Base-by-base conservation (phyloP, 2,797 vertebrate genomes). In the Falco novaeseelandiae region DNA sequence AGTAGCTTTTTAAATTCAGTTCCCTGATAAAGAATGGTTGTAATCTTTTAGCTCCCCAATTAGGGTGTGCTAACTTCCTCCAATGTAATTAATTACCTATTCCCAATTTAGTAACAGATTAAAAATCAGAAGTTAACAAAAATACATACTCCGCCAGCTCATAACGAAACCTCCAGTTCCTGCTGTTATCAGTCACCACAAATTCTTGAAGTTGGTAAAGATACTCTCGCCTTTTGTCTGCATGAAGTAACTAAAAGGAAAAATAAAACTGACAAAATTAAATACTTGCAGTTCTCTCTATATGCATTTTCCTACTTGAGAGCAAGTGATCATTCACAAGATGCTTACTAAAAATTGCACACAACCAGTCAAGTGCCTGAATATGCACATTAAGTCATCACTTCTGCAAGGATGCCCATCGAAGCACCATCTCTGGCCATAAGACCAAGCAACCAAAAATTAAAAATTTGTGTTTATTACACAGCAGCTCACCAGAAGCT, bases 141-240 rank as follows among this genome's bases (percentile, higher is more conserved):
- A 57, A 89, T 81, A 97, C 98, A 96, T 97, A 98, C 98, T 98
- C 98, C 83, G 98, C 98, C 90, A 98, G 97, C 81, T 98, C 98
- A 2, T 98, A 98, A 81, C 96, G 95, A 96, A 98, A 98, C 84
- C 98, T 94, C 98, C 98, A 98, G 86, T 98, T 98, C 91, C 98
- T 98, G 96, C 97, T 98, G 94, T 98, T 98, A 78, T 97, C 97
- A 8, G 98, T 98, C 90, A 98, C 98, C 78, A 98, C 97, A 92
- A 98, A 98, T 88, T 98, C 98, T 90, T 98, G 98, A 79, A 98
- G 97, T 85, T 98, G 98, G 81, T 97, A 98, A 71, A 98, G 98
- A 94, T 98, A 98, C 15, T 98, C 98, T 38, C 98, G 94, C 90
- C 98, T 98, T 96, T 98, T 98, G 90, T 98, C 98, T 74, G 97